Base-by-base conservation (phyloP, 2,888 invertebrate genomes). In the Pterostichus niger region DNA sequence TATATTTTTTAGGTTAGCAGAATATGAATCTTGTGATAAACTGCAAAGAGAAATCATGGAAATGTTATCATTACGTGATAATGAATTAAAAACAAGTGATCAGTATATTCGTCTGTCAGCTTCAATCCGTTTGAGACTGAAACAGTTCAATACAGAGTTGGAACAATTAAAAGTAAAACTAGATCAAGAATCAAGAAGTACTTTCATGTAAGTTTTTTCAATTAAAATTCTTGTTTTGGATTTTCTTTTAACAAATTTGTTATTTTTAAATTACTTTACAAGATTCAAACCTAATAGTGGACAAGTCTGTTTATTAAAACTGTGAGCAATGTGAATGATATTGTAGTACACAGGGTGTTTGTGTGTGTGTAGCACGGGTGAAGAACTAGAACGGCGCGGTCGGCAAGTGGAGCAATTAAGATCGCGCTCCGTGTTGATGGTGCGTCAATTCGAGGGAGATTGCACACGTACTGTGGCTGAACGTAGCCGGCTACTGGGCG, bases 1-100 rank as follows among this genome's bases (percentile, higher is more conserved):
- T 24, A 81, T 84, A 84, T 85, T 87, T 85, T 87, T 54, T 84
- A 94, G 94, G 94, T 89, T 93, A 11, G 88, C 91, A 0, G 94
- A 94, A 87, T 92, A 93, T 88, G 94, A 94, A 86, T 92, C 93
- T 0, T 94, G 94, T 86, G 93, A 94, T 86, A 92, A 92, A 84
- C 87, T 94, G 24, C 92, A 92, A 86, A 90, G 93, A 64, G 92
- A 93, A 85, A 93, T 94, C 71, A 92, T 93, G 89, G 92, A 92
- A 83, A 92, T 93, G 86, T 87, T 95, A 7, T 91, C 92, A 0
- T 87, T 91, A 79, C 90, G 94, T 75, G 92, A 93, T 85, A 90
- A 90, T 84, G 90, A 92, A 84, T 88, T 90, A 40, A 91, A 90
- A 86, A 89, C 90, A 1, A 93, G 93, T 0, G 90, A 92, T 68